Conservation (phyloP, 2,113 vertebrate species). For the Amblyopsis rosae region DNA sequence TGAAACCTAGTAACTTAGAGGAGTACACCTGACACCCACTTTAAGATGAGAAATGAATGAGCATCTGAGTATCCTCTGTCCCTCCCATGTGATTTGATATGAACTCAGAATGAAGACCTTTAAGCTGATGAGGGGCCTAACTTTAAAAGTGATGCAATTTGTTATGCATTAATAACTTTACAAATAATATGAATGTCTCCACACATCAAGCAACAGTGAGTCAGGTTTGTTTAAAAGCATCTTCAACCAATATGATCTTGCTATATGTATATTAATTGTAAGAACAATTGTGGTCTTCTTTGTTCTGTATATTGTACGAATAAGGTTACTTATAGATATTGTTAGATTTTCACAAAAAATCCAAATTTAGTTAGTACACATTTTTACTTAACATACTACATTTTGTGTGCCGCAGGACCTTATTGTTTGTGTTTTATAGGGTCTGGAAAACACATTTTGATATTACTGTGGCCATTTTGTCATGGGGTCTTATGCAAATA, state of each 20-base stretch:
- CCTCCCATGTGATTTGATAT: slow-evolving; percentile 61
- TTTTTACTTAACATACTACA: no score
- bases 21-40: slow-evolving; percentile 58
- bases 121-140: slow-evolving; percentile 8
- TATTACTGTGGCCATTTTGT: slow-evolving; percentile 47
- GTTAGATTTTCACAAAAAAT: no score
- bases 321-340: no score
- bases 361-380: no score
- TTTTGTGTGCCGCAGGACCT: neutral
- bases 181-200: neutral
- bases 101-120: slow-evolving; percentile 31
- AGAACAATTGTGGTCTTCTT: no score
- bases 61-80: slow-evolving; percentile 61
- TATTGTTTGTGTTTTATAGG: slow-evolving; percentile 7
- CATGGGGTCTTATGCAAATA: slow-evolving; percentile 61
- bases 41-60: slow-evolving; percentile 69
- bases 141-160: neutral
- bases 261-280: no score
- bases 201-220: neutral
- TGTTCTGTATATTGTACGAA: no score
- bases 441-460: slow-evolving; percentile 27
- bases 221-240: neutral
- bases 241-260: no score
- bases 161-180: slow-evolving; percentile 18
- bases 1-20: slow-evolving; percentile 30